phyloP scores from a whole-genome alignment of 1,140 invertebrate genomes.

The Dysdera silvatica region DNA sequence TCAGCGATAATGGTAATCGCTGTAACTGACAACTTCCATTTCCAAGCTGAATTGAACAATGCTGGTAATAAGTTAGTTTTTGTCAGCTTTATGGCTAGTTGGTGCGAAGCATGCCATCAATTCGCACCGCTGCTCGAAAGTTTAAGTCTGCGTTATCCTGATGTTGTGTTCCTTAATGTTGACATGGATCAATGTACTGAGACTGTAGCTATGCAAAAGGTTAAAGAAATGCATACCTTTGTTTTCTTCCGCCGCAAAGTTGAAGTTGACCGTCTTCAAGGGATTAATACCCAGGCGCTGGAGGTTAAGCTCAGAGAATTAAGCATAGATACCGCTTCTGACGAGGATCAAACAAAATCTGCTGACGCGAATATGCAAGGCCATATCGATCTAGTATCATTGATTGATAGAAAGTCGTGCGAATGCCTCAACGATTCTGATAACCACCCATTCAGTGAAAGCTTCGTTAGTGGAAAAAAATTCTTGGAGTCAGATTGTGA shows the following conservation, averaged over 20 bases:
- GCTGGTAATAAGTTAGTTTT: slow-evolving; percentile 83
- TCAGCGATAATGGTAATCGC: slow-evolving; percentile 40
- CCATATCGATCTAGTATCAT: slow-evolving; percentile 69
- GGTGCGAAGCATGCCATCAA: slow-evolving; percentile 51
- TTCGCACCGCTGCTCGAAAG: slow-evolving; percentile 86
- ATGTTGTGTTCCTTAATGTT: slow-evolving; percentile 88
- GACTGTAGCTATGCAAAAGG: slow-evolving; percentile 71
- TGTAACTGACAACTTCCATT: slow-evolving; percentile 65
- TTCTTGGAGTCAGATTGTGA: slow-evolving; percentile 88
- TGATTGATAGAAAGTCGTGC: slow-evolving; percentile 79
- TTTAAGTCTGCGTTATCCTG: slow-evolving; percentile 71
- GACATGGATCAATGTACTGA: slow-evolving; percentile 81
- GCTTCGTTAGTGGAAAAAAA: slow-evolving; percentile 60
- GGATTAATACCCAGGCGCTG: slow-evolving; percentile 68
- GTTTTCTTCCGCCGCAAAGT: slow-evolving; percentile 84
- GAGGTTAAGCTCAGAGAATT: slow-evolving; percentile 85
- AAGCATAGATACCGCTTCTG: too few species aligned
- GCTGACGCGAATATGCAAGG: slow-evolving; percentile 30
- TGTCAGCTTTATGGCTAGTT: slow-evolving; percentile 84
- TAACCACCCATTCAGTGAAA: slow-evolving; percentile 72
- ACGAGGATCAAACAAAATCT: slow-evolving; percentile 44
- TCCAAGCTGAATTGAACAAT: slow-evolving; percentile 66
- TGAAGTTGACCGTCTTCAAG: slow-evolving; percentile 70
- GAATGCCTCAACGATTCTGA: slow-evolving; percentile 97
- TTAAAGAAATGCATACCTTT: slow-evolving; percentile 96